Conservation (phyloP, 2,888 invertebrate genomes). For the Danaus chrysippus region DNA sequence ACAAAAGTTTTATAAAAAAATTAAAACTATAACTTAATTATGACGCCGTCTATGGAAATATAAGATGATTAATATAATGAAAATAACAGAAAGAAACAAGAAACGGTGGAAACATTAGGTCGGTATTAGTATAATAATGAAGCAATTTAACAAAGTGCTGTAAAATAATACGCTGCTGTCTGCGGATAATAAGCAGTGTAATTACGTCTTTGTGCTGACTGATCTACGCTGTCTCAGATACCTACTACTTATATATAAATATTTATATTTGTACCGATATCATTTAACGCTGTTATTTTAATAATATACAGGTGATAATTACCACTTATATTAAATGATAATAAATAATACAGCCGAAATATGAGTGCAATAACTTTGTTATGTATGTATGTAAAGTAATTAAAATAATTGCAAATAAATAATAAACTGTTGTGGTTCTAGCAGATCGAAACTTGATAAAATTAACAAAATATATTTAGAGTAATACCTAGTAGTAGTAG, state of each 20-base stretch:
- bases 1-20: background rate
- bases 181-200: constrained; percentile 17
- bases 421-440: too few species aligned
- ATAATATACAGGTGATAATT: background rate
- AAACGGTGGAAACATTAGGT: constrained; percentile 5
- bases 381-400: too few species aligned
- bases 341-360: background rate
- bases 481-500: too few species aligned
- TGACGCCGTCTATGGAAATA: background rate
- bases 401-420: too few species aligned
- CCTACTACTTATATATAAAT: background rate
- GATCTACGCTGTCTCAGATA: constrained; percentile 4
- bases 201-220: constrained; percentile 14
- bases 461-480: too few species aligned
- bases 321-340: too few species aligned
- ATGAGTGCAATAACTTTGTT: too few species aligned
- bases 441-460: too few species aligned
- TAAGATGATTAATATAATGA: constrained; percentile 8
- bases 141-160: constrained; percentile 24
- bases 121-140: constrained; percentile 11
- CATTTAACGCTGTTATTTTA: background rate
- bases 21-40: background rate
- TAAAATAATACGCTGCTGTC: constrained; percentile 17
- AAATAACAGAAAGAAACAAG: constrained; percentile 7
- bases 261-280: background rate